Percentiles rank a stretch among this genome's conserved stretches.
Conservation (phyloP, 2,113 vertebrate species). For the Hypocryptadius cinnamomeus region DNA sequence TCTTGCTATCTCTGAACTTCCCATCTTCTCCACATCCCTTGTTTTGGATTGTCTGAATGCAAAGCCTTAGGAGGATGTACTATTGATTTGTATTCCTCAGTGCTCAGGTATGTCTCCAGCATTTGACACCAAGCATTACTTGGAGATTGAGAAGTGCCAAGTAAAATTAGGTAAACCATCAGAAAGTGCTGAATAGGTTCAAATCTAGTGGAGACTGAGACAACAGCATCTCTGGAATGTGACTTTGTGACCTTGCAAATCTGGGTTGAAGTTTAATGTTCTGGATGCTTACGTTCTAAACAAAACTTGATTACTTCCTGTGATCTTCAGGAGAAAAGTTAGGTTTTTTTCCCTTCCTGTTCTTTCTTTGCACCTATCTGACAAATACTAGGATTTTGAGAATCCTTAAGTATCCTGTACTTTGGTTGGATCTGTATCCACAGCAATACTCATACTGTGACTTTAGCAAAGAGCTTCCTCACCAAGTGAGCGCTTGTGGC, state of each 20-base stretch:
- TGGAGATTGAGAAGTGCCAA: not conserved
- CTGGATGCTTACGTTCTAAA: not conserved
- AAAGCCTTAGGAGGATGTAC: not conserved
- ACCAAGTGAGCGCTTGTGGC: slow-evolving; percentile 72
- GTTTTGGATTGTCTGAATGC: not conserved
- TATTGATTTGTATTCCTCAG: not conserved
- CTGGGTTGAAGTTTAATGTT: not conserved
- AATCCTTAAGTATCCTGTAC: not conserved
- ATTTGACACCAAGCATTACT: not conserved
- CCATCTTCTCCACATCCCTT: not conserved
- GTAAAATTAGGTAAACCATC: not conserved
- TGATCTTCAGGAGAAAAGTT: not conserved
- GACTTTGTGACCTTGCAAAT: not conserved
- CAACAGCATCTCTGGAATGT: not conserved
- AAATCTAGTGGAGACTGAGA: not conserved
- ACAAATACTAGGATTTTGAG: not conserved
- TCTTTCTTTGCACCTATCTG: not conserved
- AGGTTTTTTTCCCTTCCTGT: not conserved
- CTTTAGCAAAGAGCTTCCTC: slow-evolving; percentile 26
- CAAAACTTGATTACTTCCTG: not conserved
- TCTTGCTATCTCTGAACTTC: not conserved
- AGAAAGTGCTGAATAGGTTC: not conserved
- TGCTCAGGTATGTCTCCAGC: not conserved
- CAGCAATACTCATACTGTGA: not conserved
- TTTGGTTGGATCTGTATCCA: not conserved